phyloP scores from a whole-genome alignment of 1,140 invertebrate genomes.

The Brachionus rotundiformis region DNA sequence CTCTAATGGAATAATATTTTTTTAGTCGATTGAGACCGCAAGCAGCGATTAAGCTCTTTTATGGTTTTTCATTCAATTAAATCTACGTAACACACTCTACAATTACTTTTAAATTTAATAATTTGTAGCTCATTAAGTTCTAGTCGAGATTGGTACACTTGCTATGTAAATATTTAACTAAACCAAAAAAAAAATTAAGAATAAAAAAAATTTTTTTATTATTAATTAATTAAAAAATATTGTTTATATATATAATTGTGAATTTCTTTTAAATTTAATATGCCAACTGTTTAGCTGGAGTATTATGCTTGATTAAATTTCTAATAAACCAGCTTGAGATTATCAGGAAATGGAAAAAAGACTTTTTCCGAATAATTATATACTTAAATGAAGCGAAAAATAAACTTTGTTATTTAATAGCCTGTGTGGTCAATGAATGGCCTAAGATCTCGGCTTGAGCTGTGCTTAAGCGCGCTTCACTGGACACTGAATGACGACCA shows the following conservation, averaged over 20 bases:
- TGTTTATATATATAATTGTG: not conserved
- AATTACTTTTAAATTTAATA: conserved; percentile 20
- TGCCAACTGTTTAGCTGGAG: not conserved
- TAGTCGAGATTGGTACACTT: not conserved
- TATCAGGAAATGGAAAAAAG: conserved; percentile 26
- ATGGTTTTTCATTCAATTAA: conserved; percentile 20
- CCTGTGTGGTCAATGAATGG: not conserved
- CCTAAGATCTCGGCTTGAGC: not conserved
- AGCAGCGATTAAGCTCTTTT: conserved; percentile 29
- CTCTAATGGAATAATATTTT: conserved; percentile 26
- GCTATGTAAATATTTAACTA: conserved; percentile 23
- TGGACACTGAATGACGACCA: too few species aligned
- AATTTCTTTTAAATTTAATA: not conserved
- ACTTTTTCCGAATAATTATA: conserved; percentile 21
- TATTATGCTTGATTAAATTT: conserved; percentile 32
- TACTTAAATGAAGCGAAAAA: conserved; percentile 21
- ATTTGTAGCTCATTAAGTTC: conserved; percentile 6
- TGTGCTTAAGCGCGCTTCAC: not conserved
- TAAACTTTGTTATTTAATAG: not conserved
- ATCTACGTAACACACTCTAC: not conserved
- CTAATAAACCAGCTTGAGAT: conserved; percentile 23
- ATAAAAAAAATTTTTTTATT: not conserved
- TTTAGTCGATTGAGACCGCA: not conserved
- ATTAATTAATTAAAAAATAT: not conserved
- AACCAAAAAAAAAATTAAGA: not conserved